Evolutionary conservation across 2,888 invertebrate genomes (phyloP).

Genomic region (Microctonus aethiopoides): DNA sequence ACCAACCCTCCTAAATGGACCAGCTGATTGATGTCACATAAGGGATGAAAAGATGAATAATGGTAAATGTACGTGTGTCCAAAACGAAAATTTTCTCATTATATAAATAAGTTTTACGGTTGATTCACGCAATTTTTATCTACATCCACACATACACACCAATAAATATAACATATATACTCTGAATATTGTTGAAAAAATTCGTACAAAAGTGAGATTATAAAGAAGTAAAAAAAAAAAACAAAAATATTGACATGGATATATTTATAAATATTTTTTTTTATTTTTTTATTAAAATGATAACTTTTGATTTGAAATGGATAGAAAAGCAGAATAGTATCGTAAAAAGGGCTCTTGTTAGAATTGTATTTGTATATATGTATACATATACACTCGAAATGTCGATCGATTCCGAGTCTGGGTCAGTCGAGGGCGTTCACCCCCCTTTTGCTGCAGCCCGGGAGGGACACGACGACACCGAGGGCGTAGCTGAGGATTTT

Average conservation of each 20-base stretch:
- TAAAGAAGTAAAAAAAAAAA: no score
- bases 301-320: slow-evolving; percentile 22
- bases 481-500: slow-evolving; percentile 61
- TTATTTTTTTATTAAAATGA: slow-evolving; percentile 7
- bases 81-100: neutral
- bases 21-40: neutral
- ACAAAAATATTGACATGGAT: no score
- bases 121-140: no score
- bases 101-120: neutral
- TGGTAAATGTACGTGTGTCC: neutral
- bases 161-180: no score
- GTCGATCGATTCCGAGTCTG: slow-evolving; percentile 67
- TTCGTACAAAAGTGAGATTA: no score
- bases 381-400: slow-evolving; percentile 50
- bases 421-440: slow-evolving; percentile 66
- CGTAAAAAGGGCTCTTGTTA: slow-evolving; percentile 37
- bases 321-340: slow-evolving; percentile 28
- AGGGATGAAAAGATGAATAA: neutral
- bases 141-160: no score
- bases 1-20: neutral
- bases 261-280: slow-evolving; percentile 22
- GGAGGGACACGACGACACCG: slow-evolving; percentile 62
- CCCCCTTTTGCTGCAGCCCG: slow-evolving; percentile 63
- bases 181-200: no score
- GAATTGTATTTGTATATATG: slow-evolving; percentile 42